Evolutionary conservation across 2,888 invertebrate genomes (phyloP), one percentile per base, ranked within the genome.

Genomic region (Linnaemya tessellans): DNA sequence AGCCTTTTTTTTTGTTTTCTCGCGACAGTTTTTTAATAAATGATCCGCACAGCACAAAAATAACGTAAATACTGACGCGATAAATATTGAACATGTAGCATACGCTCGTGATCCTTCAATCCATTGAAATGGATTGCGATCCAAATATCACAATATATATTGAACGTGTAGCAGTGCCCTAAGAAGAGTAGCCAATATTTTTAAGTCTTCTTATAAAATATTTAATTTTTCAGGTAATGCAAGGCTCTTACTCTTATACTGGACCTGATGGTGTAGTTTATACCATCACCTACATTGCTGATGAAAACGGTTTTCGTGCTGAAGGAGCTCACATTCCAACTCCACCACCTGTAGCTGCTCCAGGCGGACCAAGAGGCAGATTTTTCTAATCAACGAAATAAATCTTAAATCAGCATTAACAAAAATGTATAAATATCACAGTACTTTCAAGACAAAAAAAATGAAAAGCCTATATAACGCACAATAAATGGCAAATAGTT

Each of bases 221-320:
- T 15, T 1, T 25, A 10, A n/a, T 46, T 25, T 80, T 79, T 2
- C 80, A 93, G 93, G 94, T 94, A 18, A 94, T 93, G 90, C 94
- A 94, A 90, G 94, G 94, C 30, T 93, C 93, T 0, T 94, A 93
- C 87, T 93, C 93, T 0, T 94, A 94, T 89, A 94, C 94, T n/a
- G 94, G 94, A 38, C 94, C 94, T 15, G 94, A 94, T 89, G 94
- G 94, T 77, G 92, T 94, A 13, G 91, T 93, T 46, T 94, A 94
- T 84, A 93, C 94, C 67, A 93, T 94, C 70, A 93, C 90, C 75
- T 93, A 93, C 86, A 91, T 93, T 71, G 93, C 93, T 54, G 93
- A 93, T 88, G 93, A 93, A 88, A 93, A 93, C 86, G 93, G 93
- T 41, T 93, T 91, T 89, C 91, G 93, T 70, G 93, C 93, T 38